Evolutionary conservation across 2,113 vertebrate genomes (phyloP), one percentile per base, ranked within the genome.

Genomic region (Apodemus speciosus): DNA sequence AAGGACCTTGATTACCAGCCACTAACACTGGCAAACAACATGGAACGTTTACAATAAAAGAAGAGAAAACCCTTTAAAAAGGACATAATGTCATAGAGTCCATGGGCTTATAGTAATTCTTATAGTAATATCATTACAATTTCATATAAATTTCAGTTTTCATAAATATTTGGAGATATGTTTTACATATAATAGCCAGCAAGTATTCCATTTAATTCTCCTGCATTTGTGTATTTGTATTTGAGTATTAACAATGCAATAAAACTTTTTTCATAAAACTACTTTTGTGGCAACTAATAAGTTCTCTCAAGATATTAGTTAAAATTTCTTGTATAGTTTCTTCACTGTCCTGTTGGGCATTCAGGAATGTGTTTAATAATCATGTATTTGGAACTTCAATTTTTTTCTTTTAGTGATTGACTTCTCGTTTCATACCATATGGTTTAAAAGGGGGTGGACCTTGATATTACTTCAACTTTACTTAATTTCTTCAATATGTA

Each of bases 31-130:
- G 93, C 9, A 15, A n/a, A 89, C 15, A 73, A 91, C 56, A 85
- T 2, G 64, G 92, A 46, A 62, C 85, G 62, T 62, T 46, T 49
- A 40, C 58, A 85, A 87, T 38, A 85, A 85, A 87, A 92, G 90
- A 85, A 7, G 51, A 93, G 32, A 76, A 64, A 81, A 11, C 0
- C 7, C 49, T 91, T 72, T 73, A 68, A n/a, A n/a, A n/a, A n/a
- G n/a, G n/a, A n/a, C n/a, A n/a, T 51, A 51, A 51, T 51, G 51
- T n/a, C 0, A 23, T 66, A 20, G 40, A 46, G 43, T 27, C 23
- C 10, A 25, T 11, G 64, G 20, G 32, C 21, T 25, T 11, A 16
- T 85, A n/a, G n/a, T n/a, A n/a, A n/a, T 68, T 68, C 18, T 68
- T 85, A 27, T 66, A 66, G 10, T 51, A 85, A 27, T 85, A 68